Evolutionary conservation across 2,113 vertebrate species (phyloP).

Genomic region (Clarias batrachus): DNA sequence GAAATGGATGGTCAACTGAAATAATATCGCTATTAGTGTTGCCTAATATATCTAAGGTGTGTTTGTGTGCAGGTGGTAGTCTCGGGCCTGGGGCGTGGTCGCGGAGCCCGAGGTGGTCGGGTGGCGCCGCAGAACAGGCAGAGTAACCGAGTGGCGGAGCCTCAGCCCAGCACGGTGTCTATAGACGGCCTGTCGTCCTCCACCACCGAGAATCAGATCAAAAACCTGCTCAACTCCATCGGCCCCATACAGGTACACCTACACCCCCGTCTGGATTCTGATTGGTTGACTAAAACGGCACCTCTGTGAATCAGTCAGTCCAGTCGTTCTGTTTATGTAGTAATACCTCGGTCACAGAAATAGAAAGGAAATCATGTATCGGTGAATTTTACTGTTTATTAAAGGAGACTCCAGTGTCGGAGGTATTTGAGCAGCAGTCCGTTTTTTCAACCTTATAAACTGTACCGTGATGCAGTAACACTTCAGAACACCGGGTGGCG

Average conservation of each 20-base stretch:
- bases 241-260: conserved; percentile 90
- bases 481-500: not conserved
- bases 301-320: not conserved
- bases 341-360: not conserved
- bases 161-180: conserved; percentile 83
- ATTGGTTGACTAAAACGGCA: not conserved
- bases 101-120: conserved; percentile 66
- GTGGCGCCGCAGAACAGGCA: conserved; percentile 82
- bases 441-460: not conserved
- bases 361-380: not conserved
- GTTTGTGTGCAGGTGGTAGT: conserved; percentile 78
- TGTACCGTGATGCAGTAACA: not conserved
- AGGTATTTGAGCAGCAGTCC: not conserved
- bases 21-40: not conserved
- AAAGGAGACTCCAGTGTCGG: not conserved
- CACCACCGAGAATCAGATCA: conserved; percentile 88
- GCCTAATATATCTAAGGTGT: not conserved
- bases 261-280: conserved; percentile 23
- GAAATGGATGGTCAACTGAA: not conserved
- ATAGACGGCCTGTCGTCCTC: conserved; percentile 95
- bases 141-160: conserved; percentile 78
- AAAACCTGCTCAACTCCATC: conserved; percentile 91
- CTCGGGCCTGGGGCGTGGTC: conserved; percentile 79
- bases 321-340: not conserved
- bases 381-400: not conserved